These are phyloP conservation scores for Pygoscelis antarcticus DNA, from an alignment of 2,113 vertebrate genomes.

Conservation along the genomic window DNA sequence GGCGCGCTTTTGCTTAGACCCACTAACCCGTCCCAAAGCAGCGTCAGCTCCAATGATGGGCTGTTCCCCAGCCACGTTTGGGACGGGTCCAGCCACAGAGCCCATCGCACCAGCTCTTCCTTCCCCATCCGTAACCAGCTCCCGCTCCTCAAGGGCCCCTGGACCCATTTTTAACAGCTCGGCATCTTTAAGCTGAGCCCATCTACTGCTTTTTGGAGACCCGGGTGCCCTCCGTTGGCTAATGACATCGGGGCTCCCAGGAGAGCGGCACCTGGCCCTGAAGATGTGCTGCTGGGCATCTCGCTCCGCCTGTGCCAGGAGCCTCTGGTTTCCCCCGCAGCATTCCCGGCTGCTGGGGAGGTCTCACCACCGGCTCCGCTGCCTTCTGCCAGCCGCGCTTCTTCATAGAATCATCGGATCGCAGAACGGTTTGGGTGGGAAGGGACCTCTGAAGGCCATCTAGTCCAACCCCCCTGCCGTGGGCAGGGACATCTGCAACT, in stretches of 20 bases:
- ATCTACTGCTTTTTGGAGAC: background rate
- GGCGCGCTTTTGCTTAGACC: background rate
- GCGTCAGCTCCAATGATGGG: fast-evolving
- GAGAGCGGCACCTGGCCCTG: background rate
- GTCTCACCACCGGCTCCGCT: background rate
- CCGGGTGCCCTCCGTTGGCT: fast-evolving
- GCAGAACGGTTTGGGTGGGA: background rate
- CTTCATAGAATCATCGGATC: background rate
- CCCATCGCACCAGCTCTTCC: background rate
- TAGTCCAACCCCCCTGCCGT: background rate
- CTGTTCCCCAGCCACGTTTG: fast-evolving
- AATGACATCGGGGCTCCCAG: background rate
- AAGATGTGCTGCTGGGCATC: too few relatives aligned
- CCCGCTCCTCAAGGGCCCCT: background rate
- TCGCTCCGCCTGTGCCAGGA: background rate
- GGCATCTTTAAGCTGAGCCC: background rate
- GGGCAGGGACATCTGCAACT: background rate
- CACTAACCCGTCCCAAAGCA: background rate
- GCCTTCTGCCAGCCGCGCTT: background rate
- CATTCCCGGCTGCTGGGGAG: background rate
- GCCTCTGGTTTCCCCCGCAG: background rate
- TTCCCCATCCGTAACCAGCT: background rate
- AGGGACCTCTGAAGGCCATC: fast-evolving
- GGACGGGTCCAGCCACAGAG: background rate
- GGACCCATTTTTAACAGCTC: background rate